A percentile compares a stretch with the other conserved stretches of the same genome.
Evolutionary conservation across 2,888 invertebrate genomes (phyloP).

Genomic region (Philereme vetulata): DNA sequence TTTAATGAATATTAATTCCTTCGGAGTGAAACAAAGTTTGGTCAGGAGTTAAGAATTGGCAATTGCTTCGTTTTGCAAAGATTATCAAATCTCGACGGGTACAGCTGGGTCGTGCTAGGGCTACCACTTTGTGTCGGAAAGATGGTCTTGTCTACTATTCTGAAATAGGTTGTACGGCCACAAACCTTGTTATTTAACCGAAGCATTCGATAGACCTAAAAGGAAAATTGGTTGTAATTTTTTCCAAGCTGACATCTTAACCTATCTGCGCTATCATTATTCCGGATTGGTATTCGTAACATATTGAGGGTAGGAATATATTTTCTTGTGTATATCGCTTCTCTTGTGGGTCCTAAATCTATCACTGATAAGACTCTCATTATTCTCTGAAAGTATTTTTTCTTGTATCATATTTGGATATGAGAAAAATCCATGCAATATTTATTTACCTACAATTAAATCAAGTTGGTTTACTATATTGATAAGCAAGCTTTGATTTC

Average conservation of each 20-base stretch:
- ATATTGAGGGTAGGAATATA: neutral
- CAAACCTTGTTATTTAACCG: conserved; percentile 21
- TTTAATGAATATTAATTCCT: conserved; percentile 83
- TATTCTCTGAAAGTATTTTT: conserved; percentile 6
- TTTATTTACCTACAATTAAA: no score
- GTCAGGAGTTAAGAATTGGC: conserved; percentile 67
- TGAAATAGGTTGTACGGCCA: conserved; percentile 27
- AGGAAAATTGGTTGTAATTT: conserved; percentile 1
- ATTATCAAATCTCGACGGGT: conserved; percentile 53
- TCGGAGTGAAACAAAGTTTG: conserved; percentile 79
- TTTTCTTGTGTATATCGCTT: conserved; percentile 8
- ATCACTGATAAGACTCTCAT: conserved; percentile 7
- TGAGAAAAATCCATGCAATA: no score
- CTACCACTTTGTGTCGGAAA: conserved; percentile 42
- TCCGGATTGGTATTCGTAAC: neutral
- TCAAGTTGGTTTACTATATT: no score
- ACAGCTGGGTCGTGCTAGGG: conserved; percentile 34
- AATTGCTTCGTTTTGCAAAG: conserved; percentile 73
- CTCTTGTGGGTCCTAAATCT: conserved; percentile 13
- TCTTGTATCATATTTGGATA: neutral
- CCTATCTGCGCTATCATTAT: neutral
- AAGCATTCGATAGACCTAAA: conserved; percentile 11
- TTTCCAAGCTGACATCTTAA: neutral
- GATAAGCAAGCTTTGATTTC: no score
- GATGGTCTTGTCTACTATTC: conserved; percentile 40